Evolutionary conservation across 2,888 invertebrate genomes (phyloP).

Genomic region (Callyntrura guangdongensis): DNA sequence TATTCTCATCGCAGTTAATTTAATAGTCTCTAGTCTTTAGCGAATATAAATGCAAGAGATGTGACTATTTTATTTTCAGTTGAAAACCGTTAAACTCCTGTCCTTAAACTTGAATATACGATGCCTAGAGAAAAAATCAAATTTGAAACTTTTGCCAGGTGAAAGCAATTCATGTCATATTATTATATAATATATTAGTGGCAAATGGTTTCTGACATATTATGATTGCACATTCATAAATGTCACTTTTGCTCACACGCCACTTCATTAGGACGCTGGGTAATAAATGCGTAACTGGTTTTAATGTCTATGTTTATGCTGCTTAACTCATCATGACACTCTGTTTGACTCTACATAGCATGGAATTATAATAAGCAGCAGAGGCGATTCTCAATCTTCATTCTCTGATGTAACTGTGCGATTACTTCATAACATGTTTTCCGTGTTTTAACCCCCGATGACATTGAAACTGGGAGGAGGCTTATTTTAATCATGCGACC

Average conservation of each 20-base stretch:
- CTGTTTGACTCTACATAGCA: not conserved
- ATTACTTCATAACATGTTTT: not conserved
- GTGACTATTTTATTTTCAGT: no score
- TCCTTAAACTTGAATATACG: constrained; percentile 25
- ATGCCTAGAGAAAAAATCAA: not conserved
- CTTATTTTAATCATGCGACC: constrained; percentile 4
- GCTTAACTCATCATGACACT: not conserved
- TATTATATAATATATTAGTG: not conserved
- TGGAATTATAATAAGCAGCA: not conserved
- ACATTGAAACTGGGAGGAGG: constrained; percentile 38
- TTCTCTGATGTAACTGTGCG: not conserved
- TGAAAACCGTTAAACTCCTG: no score
- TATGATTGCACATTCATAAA: not conserved
- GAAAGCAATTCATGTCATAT: not conserved
- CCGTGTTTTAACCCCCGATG: constrained; percentile 33
- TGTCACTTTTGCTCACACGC: not conserved
- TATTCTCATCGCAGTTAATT: no score
- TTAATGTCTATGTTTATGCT: not conserved
- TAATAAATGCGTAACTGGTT: not conserved
- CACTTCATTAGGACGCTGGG: not conserved
- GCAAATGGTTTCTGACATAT: constrained; percentile 30
- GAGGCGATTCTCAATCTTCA: not conserved
- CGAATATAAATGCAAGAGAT: not conserved
- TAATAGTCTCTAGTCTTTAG: no score
- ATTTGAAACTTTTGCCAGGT: not conserved